A percentile compares a stretch with the other conserved stretches of the same genome.
Evolutionary conservation across 2,797 vertebrate genomes (phyloP).

Genomic region (Thunnus albacares): DNA sequence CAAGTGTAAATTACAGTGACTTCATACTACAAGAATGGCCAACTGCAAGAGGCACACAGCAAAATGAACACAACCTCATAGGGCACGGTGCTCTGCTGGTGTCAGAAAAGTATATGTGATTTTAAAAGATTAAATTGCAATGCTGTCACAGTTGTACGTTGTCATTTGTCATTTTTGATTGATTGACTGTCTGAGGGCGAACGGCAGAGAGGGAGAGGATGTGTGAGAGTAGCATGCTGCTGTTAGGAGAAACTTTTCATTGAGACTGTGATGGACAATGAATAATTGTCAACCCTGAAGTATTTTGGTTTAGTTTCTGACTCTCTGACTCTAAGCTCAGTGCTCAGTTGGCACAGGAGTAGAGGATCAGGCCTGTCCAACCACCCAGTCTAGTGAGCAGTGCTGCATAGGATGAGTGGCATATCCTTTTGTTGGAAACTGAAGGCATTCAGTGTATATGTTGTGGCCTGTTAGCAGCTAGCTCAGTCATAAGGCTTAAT

Average conservation of each 20-base stretch:
- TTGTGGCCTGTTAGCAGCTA: too few relatives aligned
- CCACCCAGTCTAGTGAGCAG: too few relatives aligned
- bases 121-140: background rate
- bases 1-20: conserved; percentile 71
- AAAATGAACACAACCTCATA: conserved; percentile 1
- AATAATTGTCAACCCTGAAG: background rate
- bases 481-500: too few relatives aligned
- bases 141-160: background rate
- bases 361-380: too few relatives aligned
- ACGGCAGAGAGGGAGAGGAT: too few relatives aligned
- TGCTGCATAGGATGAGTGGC: too few relatives aligned
- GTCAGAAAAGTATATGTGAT: background rate
- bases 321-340: background rate
- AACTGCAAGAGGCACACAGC: conserved; percentile 28
- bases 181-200: too few relatives aligned
- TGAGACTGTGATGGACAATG: background rate
- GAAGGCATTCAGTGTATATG: too few relatives aligned
- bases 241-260: background rate
- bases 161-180: background rate
- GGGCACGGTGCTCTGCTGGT: background rate
- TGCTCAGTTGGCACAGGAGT: too few relatives aligned
- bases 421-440: too few relatives aligned
- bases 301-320: background rate
- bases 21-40: conserved; percentile 77
- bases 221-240: too few relatives aligned